Evolutionary conservation across 2,113 vertebrate genomes (phyloP), one percentile per base, ranked within the genome.

Genomic region (Cinclus mexicanus): DNA sequence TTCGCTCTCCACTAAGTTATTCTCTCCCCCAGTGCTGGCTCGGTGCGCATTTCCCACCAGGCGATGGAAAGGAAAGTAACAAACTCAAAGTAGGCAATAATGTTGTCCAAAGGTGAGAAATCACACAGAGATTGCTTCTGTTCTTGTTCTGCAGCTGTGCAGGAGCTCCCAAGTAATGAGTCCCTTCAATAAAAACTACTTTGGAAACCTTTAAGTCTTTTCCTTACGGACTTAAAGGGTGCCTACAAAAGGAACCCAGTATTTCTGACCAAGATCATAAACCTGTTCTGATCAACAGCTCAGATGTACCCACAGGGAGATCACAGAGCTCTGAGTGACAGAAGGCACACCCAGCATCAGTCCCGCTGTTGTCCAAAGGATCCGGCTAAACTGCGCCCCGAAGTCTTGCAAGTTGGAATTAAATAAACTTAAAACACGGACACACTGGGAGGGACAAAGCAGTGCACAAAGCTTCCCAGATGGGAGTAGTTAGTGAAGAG

Each of bases 381-480:
- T 52, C 79, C 35, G 2, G 7, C 46, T 33, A 12, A n/a, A 56
- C 52, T 2, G 3, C 0, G 5, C 10, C 72, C 60, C 6, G 4
- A 47, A 90, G 61, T 31, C 52, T 7, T 1, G 4, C 26, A 3
- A 31, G 53, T 12, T 12, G 3, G 8, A n/a, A 37, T 85, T 9
- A 24, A 57, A 59, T 52, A 12, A 6, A 47, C 33, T 44, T 49
- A 15, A 56, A 49, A 56, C 72, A 7, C 7, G 4, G 41, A 17
- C 16, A 1, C 5, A 0, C 4, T 0, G 21, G 63, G 35, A 84
- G 31, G 31, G 53, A 23, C 23, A 41, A 29, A 28, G 4, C 57
- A 19, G 17, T 0, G 2, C 55, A 9, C 0, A 0, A 7, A 39
- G 68, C 28, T 25, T 11, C 68, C 71, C 28, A 5, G 46, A 2